Percentiles rank a stretch among this genome's conserved stretches.
Conservation (phyloP, 2,888 invertebrate species). For the Melolontha melolontha region DNA sequence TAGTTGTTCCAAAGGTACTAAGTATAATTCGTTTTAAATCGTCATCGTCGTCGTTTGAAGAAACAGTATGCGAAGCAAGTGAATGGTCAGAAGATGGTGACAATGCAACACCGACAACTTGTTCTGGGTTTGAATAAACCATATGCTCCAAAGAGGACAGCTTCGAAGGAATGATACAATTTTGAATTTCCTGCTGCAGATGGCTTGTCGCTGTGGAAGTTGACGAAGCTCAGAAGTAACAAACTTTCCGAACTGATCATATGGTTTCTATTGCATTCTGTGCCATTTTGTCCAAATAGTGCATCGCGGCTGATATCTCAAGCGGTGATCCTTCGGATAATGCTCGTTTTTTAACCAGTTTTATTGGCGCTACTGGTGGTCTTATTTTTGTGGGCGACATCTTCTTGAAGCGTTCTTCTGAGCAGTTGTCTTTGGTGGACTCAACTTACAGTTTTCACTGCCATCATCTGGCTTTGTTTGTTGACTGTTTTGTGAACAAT, state of each 20-base stretch:
- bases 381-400: slow-evolving; percentile 43
- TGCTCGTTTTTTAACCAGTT: slow-evolving; percentile 42
- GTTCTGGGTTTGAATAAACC: slow-evolving; percentile 16
- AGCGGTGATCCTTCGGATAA: slow-evolving; percentile 34
- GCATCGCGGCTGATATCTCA: slow-evolving; percentile 46
- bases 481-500: slow-evolving; percentile 39
- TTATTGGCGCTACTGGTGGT: slow-evolving; percentile 43
- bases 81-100: slow-evolving; percentile 8
- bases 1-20: slow-evolving; percentile 11
- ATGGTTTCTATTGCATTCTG: slow-evolving; percentile 45
- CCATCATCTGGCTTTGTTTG: slow-evolving; percentile 41
- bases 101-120: not conserved
- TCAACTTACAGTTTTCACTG: slow-evolving; percentile 31
- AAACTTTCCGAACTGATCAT: slow-evolving; percentile 49
- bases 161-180: slow-evolving; percentile 37
- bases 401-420: slow-evolving; percentile 35
- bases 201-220: slow-evolving; percentile 46
- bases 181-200: slow-evolving; percentile 52
- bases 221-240: slow-evolving; percentile 48
- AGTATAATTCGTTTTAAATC: slow-evolving; percentile 8
- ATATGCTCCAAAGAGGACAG: slow-evolving; percentile 23
- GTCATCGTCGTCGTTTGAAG: slow-evolving; percentile 29
- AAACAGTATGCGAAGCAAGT: not conserved
- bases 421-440: slow-evolving; percentile 31
- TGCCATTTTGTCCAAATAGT: slow-evolving; percentile 45